Base-by-base conservation (phyloP, 2,113 vertebrate genomes). In the Oncorhynchus kisutch region DNA sequence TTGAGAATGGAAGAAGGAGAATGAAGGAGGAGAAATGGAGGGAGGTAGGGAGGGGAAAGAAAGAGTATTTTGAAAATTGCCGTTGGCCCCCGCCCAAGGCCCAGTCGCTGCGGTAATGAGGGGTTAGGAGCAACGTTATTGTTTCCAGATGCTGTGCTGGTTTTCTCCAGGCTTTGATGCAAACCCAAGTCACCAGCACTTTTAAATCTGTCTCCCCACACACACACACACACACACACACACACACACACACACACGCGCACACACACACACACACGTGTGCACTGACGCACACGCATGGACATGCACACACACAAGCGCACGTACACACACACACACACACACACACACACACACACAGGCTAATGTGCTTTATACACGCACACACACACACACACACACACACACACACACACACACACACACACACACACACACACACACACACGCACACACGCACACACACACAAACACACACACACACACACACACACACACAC, bases 141-240 rank as follows among this genome's bases (percentile, higher is more conserved):
- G 92, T 91, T 94, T 92, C 93, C 93, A 94, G 91, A 94, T 94
- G 93, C 88, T 79, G 91, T 89, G 90, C 87, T 81, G 87, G 83
- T 85, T 91, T 86, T 91, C 87, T 79, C 76, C 78, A 81, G 83
- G 81, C 92, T 94, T 94, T 94, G 93, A 94, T 90, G 90, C 87
- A 72, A 66, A 84, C 89, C 90, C 90, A 88, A 92, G 87, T 92
- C 89, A 91, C 92, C 87, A 91, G 89, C 79, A 83, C 88, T 91
- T 85, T 88, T 92, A 88, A 92, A 84, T 91, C 87, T 80, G 76
- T 34, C 14, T 24, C 64, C n/a, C 72, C 84, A 83, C 83, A 73
- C 66, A 67, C 49, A 75, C 79, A 69, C 54, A 76, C 51, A 34
- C 74, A 76, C 70, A 60, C 84, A 85, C 85, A 3, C 51, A 54